A percentile compares a stretch with the other conserved stretches of the same genome.
These are phyloP conservation scores for Drosophila kikkawai DNA, from an alignment of 1,140 invertebrate genomes.

Conservation along the genomic window DNA sequence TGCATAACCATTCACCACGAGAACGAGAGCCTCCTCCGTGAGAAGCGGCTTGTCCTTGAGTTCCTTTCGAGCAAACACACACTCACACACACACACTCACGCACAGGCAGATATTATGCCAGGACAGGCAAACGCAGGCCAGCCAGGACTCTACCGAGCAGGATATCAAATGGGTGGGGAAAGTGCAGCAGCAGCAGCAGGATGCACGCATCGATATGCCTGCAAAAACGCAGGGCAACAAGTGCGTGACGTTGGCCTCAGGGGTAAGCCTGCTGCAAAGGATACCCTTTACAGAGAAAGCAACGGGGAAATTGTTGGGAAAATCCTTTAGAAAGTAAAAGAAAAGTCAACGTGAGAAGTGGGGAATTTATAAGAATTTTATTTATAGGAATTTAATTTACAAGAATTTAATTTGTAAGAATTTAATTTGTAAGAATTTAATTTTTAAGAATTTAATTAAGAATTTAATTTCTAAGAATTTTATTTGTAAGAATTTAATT, in stretches of 20 bases:
- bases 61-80: background rate
- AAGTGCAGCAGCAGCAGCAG: constrained; percentile 8
- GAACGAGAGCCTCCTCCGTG: constrained; percentile 9
- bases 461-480: too few species aligned
- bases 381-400: too few species aligned
- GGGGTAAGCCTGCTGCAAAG: background rate
- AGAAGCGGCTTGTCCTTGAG: constrained; percentile 52
- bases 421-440: too few species aligned
- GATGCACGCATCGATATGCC: constrained; percentile 40
- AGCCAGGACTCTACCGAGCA: constrained; percentile 1
- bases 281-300: constrained; percentile 2
- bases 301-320: background rate
- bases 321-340: background rate
- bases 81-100: background rate
- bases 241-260: constrained; percentile 34
- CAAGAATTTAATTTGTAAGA: too few species aligned
- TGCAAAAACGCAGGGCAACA: constrained; percentile 55
- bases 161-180: background rate
- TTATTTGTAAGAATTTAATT: too few species aligned
- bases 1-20: constrained; percentile 41
- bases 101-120: constrained; percentile 23
- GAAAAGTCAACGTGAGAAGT: background rate
- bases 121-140: constrained; percentile 13
- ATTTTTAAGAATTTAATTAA: too few species aligned
- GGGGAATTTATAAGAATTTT: too few species aligned